Base-by-base conservation (phyloP, 1,140 invertebrate species). In the Antheraea pernyi region DNA sequence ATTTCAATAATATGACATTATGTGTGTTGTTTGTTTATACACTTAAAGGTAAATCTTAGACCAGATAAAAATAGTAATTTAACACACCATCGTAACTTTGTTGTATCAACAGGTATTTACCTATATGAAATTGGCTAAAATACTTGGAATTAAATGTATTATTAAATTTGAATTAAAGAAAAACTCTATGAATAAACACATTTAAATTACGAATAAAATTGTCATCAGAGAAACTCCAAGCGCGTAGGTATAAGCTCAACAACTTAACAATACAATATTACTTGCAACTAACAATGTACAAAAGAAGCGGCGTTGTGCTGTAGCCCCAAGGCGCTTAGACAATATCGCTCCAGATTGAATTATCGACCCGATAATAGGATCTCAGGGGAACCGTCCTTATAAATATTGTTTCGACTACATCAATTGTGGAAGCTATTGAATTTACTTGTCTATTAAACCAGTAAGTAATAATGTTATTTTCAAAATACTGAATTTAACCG, bases 361-460 rank as follows among this genome's bases (percentile, higher is more conserved):
- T 87, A 87, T 85, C 74, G 82, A 79, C 76, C 74, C 72, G 76
- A 81, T 85, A 87, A 85, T 87, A 73, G 80, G 78, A 82, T 81
- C 79, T 65, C 76, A 66, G 77, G 82, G 79, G 73, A 76, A 79
- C 84, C 84, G 75, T 67, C 73, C 77, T 78, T 76, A 78, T 80
- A 80, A 13, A 53, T 78, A 81, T 81, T 82, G 81, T 82, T 84
- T 69, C 65, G 65, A 73, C 74, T 82, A 79, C 78, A 77, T 82
- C 79, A 71, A 81, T 81, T 81, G 81, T 74, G 66, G 72, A 62
- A 73, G 74, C 71, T 70, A 74, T 78, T 76, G 59, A 72, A 65
- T 30, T 30, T 30, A 30, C 75, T 68, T 71, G 65, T 76, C 72
- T 76, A 76, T 76, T 72, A 71, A 69, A 53, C 11, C 9, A 53